Evolutionary conservation across 2,797 vertebrate genomes (phyloP).

Genomic region (Smutsia temminckii): DNA sequence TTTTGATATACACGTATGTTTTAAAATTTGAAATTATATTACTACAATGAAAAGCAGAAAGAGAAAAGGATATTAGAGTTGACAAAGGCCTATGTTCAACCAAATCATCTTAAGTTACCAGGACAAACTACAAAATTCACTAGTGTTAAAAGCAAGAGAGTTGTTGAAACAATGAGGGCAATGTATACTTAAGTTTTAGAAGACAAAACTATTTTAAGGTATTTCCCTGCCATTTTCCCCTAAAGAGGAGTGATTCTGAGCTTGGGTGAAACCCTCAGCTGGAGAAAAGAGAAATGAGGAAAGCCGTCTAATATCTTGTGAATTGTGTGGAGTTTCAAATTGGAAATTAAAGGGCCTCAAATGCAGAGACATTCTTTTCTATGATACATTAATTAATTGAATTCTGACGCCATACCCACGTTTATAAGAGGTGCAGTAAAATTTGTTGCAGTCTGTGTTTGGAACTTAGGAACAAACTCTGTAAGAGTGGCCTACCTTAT

Average conservation of each 20-base stretch:
- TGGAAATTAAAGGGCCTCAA: background rate
- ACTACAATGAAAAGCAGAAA: background rate
- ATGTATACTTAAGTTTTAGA: background rate
- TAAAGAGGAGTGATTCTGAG: no score
- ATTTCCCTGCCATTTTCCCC: no score
- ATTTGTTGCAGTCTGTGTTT: background rate
- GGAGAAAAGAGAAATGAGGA: fast-evolving
- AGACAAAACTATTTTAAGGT: background rate
- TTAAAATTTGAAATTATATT: background rate
- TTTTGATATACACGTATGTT: background rate
- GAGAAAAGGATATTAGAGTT: background rate
- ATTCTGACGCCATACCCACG: background rate
- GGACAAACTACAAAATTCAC: background rate
- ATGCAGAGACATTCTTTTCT: background rate
- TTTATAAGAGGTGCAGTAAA: background rate
- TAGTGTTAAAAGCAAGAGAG: background rate
- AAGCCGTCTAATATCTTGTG: fast-evolving
- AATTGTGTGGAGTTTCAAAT: background rate
- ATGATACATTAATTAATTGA: background rate
- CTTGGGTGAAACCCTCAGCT: no score
- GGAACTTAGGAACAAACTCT: background rate
- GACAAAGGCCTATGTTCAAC: fast-evolving
- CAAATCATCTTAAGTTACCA: background rate
- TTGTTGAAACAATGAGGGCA: background rate
- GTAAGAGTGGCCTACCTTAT: fast-evolving